Evolutionary conservation across 2,888 invertebrate species (phyloP), one percentile per base, ranked within the genome.

Genomic region (Pammene aurita): DNA sequence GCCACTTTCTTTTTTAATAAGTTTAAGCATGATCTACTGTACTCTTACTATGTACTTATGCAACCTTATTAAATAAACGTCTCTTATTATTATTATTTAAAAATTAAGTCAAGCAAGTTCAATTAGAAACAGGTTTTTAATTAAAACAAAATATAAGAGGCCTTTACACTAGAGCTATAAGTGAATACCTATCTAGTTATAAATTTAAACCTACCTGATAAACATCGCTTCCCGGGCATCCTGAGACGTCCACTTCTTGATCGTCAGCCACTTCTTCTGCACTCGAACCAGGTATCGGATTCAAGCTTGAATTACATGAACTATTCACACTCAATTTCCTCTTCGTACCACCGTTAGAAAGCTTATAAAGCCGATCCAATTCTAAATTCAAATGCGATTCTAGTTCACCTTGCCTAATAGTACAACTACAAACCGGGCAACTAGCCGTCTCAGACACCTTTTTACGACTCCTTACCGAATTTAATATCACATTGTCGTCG

Each of bases 351-450:
- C 80, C 81, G 71, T 74, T 75, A 0, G 91, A 87, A 10, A 92
- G 68, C 69, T 92, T 92, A 44, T 88, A 86, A 41, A 92, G 73
- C 63, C 87, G 82, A 10, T 91, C 91, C 73, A 98, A 93, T 90
- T 98, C 98, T 72, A 96, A 93, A 58, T 94, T 89, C 74, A 97
- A 94, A 88, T 98, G 98, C 35, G 95, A 93, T 76, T 97, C 96
- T n/a, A 98, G 91, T 85, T 98, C 98, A 1, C 95, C 95, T 1
- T 95, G 94, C 58, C 97, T 93, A 54, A 98, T 93, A 2, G 97
- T 97, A 71, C 96, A 95, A 72, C 97, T 96, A 85, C 98, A 98
- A 0, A 97, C 96, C 0, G 98, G 98, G 85, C 98, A 98, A 84
- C 94, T 96, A n/a, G 94, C 93, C 13, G 95, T 94, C 79, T 96